Conservation (phyloP, 2,113 vertebrate species). For the Tylochromis polylepis region DNA sequence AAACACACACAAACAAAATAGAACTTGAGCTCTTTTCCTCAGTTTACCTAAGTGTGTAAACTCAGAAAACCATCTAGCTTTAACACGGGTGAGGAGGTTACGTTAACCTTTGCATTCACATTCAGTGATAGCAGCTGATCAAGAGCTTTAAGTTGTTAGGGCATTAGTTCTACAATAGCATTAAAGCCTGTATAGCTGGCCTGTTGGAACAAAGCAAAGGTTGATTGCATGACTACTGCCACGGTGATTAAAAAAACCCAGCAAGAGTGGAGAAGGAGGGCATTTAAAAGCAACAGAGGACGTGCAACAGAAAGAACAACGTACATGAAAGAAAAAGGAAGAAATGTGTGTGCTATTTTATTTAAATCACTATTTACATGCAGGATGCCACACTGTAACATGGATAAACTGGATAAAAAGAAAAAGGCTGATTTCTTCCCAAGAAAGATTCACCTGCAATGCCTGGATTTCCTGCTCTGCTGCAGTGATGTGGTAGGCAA, state of each 20-base stretch:
- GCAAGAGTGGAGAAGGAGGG: neutral
- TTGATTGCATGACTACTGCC: neutral
- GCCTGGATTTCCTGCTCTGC: constrained; percentile 83
- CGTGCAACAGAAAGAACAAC: neutral
- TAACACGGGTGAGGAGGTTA: neutral
- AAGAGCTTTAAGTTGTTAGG: neutral
- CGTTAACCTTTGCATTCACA: neutral
- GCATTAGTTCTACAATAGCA: neutral
- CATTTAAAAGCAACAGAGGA: neutral
- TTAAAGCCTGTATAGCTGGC: neutral
- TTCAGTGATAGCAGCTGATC: neutral
- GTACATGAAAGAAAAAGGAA: neutral
- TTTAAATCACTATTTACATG: neutral
- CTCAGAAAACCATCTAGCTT: neutral
- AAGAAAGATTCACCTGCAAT: constrained; percentile 74
- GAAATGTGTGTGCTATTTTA: neutral
- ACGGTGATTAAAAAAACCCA: neutral
- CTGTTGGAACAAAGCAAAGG: neutral
- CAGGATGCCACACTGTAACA: neutral
- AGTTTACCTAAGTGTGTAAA: neutral
- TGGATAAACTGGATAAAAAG: neutral
- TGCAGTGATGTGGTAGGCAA: constrained; percentile 89
- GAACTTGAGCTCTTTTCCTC: neutral
- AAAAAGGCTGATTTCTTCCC: neutral
- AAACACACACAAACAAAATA: neutral